Evolutionary conservation across 2,888 invertebrate genomes (phyloP), one percentile per base, ranked within the genome.

Genomic region (Acanthosepion esculentum): DNA sequence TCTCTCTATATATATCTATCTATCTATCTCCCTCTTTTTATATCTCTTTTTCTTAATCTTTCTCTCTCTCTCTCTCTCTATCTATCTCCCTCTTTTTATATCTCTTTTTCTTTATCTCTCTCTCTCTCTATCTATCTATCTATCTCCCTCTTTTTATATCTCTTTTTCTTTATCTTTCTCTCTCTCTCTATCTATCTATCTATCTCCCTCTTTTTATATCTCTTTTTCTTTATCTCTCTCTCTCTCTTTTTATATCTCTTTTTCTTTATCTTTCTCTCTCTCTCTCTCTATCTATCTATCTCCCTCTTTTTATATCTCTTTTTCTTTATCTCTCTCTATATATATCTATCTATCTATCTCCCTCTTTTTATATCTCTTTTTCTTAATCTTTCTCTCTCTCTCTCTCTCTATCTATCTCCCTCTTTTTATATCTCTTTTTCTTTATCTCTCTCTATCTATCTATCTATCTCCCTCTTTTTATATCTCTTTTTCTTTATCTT

Each of bases 51-150:
- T n/a, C n/a, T n/a, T n/a, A n/a, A n/a, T n/a, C 41, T 41, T 3
- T 41, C 2, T 41, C 41, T 41, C 2, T 3, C 41, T 1, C 41
- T n/a, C n/a, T n/a, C n/a, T n/a, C n/a, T n/a, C n/a, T n/a, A n/a
- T n/a, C n/a, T n/a, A n/a, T n/a, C n/a, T n/a, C n/a, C n/a, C n/a
- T n/a, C n/a, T 41, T 41, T 41, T 41, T 41, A 41, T 41, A 41
- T 41, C 78, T 78, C 78, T 78, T 41, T 41, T 41, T 29, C 29
- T 10, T 78, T 29, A 8, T n/a, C 29, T 29, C 29, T 78, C 78
- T 78, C 78, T 78, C 78, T 78, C 78, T 78, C n/a, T 78, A n/a
- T 78, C 78, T n/a, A n/a, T 29, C 78, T n/a, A n/a, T n/a, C n/a
- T 78, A n/a, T 26, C 64, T 64, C 26, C 26, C 26, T 64, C 8